A percentile compares a stretch with the other conserved stretches of the same genome.
Conservation (phyloP, 1,140 invertebrate genomes). For the Zelostemma sp. region DNA sequence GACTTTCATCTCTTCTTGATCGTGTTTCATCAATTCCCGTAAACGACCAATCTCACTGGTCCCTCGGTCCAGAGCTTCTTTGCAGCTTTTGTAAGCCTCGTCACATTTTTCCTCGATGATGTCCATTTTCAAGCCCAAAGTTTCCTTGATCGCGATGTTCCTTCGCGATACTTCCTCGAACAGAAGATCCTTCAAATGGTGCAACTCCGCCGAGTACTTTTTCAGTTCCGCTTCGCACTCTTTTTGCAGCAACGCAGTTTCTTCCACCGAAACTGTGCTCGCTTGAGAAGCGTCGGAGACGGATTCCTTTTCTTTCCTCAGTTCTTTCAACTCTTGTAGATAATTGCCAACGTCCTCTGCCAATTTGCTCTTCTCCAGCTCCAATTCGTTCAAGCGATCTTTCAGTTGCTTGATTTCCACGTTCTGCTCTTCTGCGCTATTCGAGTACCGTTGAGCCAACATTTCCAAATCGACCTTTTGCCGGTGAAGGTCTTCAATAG, state of each 20-base stretch:
- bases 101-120: slow-evolving; percentile 33
- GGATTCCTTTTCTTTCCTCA: slow-evolving; percentile 41
- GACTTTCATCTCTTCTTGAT: slow-evolving; percentile 48
- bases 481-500: slow-evolving; percentile 54
- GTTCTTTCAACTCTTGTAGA: slow-evolving; percentile 22
- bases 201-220: slow-evolving; percentile 34
- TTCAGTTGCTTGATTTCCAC: background rate
- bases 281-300: slow-evolving; percentile 26
- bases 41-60: slow-evolving; percentile 22
- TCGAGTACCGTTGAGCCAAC: no score
- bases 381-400: background rate
- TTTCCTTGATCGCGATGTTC: slow-evolving; percentile 22
- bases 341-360: slow-evolving; percentile 27
- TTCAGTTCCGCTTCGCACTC: slow-evolving; percentile 47
- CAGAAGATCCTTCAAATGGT: slow-evolving; percentile 41
- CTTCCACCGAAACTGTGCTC: slow-evolving; percentile 21
- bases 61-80: slow-evolving; percentile 48
- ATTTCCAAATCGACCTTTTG: no score
- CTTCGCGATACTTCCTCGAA: slow-evolving; percentile 25
- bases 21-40: slow-evolving; percentile 23
- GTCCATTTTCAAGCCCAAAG: slow-evolving; percentile 28
- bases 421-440: slow-evolving; percentile 29
- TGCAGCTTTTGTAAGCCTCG: slow-evolving; percentile 48
- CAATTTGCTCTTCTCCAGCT: slow-evolving; percentile 10
- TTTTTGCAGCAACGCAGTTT: slow-evolving; percentile 34